Conservation (phyloP, 2,113 vertebrate species). For the Ancistrus triradiatus region DNA sequence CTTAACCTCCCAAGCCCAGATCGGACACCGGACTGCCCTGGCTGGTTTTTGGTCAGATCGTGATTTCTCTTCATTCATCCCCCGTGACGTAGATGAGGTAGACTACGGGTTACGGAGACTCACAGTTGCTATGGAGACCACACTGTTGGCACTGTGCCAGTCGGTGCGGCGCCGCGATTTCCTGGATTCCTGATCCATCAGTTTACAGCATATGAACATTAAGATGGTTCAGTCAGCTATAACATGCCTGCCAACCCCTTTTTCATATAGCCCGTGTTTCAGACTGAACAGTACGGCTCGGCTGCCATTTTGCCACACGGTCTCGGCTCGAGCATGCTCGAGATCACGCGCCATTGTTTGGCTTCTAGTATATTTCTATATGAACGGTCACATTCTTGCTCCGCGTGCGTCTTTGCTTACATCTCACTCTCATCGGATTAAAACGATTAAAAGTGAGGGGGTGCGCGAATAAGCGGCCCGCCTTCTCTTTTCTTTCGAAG, state of each 20-base stretch:
- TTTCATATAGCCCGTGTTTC: neutral
- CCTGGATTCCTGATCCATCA: neutral
- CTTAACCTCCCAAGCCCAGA: too few species aligned
- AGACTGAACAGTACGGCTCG: constrained; percentile 18
- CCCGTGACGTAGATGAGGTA: neutral
- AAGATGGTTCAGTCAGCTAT: neutral
- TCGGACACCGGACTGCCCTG: too few species aligned
- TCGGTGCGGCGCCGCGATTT: constrained; percentile 9
- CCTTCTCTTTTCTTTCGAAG: neutral
- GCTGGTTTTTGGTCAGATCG: neutral
- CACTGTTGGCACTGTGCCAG: constrained; percentile 78
- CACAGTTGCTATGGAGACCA: constrained; percentile 86
- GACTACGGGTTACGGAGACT: constrained; percentile 42
- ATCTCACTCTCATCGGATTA: neutral
- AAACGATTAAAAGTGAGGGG: neutral
- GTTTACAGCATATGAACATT: neutral
- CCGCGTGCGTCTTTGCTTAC: neutral
- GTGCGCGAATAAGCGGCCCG: constrained; percentile 2
- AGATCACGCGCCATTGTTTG: constrained; percentile 29
- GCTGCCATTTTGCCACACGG: constrained; percentile 47
- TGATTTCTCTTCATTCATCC: neutral
- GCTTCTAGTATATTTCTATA: neutral
- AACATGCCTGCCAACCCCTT: neutral
- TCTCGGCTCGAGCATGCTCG: constrained; percentile 25
- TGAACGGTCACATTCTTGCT: neutral